Evolutionary conservation across 1,140 invertebrate genomes (phyloP).

Genomic region (Pseudomyrmex pallidus): DNA sequence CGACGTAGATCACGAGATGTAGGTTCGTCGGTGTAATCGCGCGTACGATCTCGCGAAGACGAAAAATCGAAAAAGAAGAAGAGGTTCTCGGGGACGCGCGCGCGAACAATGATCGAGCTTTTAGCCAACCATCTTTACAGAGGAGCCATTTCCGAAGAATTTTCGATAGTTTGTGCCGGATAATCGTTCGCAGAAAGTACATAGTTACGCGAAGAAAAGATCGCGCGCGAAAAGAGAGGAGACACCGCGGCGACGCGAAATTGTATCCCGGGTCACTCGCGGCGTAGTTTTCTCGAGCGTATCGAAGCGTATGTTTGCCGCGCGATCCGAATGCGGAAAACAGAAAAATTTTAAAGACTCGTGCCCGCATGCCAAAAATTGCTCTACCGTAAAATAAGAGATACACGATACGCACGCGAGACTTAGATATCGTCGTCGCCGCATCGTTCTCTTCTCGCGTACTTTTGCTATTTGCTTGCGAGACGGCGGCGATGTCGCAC

Average conservation of each 20-base stretch:
- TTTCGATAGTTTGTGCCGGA: not conserved
- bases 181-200: conserved; percentile 11
- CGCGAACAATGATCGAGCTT: conserved; percentile 3
- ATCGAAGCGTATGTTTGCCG: conserved; percentile 28
- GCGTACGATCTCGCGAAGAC: not conserved
- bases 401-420: not conserved
- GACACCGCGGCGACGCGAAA: conserved; percentile 16
- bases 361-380: conserved; percentile 8
- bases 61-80: not conserved
- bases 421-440: not conserved
- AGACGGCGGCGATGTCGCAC: not conserved
- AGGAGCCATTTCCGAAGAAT: not conserved
- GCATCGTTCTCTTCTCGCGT: not conserved
- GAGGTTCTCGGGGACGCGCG: not conserved
- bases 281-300: conserved; percentile 25
- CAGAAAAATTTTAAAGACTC: conserved; percentile 38
- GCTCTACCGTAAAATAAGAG: conserved; percentile 40
- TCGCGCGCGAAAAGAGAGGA: conserved; percentile 1
- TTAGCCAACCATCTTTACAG: not conserved
- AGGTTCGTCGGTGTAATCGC: not conserved
- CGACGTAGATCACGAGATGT: not conserved
- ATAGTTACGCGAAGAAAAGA: conserved; percentile 1
- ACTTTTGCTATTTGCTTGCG: conserved; percentile 20
- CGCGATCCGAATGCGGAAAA: conserved; percentile 10
- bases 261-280: conserved; percentile 30